Conservation (phyloP, 2,888 invertebrate genomes). For the Drosophila koepferae region DNA sequence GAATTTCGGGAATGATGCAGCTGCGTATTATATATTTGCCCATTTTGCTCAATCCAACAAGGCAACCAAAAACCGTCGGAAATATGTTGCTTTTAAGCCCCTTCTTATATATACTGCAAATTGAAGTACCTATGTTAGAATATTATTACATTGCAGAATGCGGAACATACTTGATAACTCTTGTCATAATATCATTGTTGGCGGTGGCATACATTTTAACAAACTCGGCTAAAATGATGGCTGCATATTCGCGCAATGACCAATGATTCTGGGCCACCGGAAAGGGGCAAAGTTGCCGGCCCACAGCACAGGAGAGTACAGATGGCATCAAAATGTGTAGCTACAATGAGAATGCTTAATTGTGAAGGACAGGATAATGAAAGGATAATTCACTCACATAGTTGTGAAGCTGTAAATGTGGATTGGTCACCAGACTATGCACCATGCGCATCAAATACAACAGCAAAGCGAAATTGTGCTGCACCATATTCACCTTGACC, state of each 20-base stretch:
- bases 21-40: slow-evolving; percentile 30
- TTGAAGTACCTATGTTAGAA: not conserved
- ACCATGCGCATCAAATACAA: slow-evolving; percentile 51
- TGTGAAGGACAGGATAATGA: not conserved
- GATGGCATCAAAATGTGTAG: slow-evolving; percentile 50
- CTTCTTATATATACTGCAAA: slow-evolving; percentile 34
- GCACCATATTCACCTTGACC: slow-evolving; percentile 33
- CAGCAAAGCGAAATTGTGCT: slow-evolving; percentile 26
- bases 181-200: slow-evolving; percentile 18
- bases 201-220: slow-evolving; percentile 4
- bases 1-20: slow-evolving; percentile 38
- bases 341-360: slow-evolving; percentile 14
- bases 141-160: too few relatives aligned
- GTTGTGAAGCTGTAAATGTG: slow-evolving; percentile 19
- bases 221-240: slow-evolving; percentile 34
- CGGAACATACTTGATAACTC: slow-evolving; percentile 36
- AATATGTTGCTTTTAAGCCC: slow-evolving; percentile 21
- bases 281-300: slow-evolving; percentile 9
- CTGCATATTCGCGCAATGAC: slow-evolving; percentile 46
- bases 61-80: slow-evolving; percentile 47
- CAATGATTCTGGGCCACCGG: slow-evolving; percentile 36
- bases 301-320: slow-evolving; percentile 37
- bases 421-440: slow-evolving; percentile 32
- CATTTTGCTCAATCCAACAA: slow-evolving; percentile 49
- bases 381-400: slow-evolving; percentile 43